A percentile compares a stretch with the other conserved stretches of the same genome.
phyloP scores from a whole-genome alignment of 1,140 invertebrate genomes.

The Notospermus geniculatus region DNA sequence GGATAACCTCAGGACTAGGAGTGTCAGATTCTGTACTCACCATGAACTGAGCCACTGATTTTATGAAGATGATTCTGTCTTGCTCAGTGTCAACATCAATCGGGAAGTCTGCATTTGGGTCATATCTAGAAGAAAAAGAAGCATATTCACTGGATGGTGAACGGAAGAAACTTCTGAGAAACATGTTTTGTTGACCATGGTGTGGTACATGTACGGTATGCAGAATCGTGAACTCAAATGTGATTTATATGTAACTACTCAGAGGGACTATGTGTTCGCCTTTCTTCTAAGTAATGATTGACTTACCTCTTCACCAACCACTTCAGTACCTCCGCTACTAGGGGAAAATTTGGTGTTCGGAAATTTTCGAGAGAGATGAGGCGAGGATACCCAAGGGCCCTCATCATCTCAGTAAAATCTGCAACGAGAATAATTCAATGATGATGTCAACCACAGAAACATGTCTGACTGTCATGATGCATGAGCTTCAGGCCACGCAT shows the following conservation, averaged over 20 bases:
- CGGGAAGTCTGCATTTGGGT: conserved; percentile 78
- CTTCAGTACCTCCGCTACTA: conserved; percentile 84
- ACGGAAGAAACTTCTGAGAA: conserved; percentile 9
- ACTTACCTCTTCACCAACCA: conserved; percentile 82
- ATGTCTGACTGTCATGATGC: no score
- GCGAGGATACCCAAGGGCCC: conserved; percentile 83
- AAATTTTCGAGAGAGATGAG: conserved; percentile 93
- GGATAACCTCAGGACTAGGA: no score
- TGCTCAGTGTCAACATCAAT: conserved; percentile 75
- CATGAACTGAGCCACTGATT: conserved; percentile 84
- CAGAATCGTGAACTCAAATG: background rate
- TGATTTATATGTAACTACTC: background rate
- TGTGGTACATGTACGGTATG: no score
- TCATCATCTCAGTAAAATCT: conserved; percentile 96
- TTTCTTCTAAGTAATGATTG: no score
- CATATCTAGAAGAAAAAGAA: conserved; percentile 65
- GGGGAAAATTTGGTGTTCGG: conserved; percentile 76
- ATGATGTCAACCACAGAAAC: conserved; percentile 20
- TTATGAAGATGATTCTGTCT: conserved; percentile 85
- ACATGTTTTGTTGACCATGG: no score
- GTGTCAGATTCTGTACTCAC: conserved; percentile 58
- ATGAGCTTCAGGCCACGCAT: no score
- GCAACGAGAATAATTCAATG: no score
- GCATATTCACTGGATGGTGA: background rate
- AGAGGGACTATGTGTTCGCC: no score